Conservation (phyloP, 2,888 invertebrate species). For the Leucophenga montana region DNA sequence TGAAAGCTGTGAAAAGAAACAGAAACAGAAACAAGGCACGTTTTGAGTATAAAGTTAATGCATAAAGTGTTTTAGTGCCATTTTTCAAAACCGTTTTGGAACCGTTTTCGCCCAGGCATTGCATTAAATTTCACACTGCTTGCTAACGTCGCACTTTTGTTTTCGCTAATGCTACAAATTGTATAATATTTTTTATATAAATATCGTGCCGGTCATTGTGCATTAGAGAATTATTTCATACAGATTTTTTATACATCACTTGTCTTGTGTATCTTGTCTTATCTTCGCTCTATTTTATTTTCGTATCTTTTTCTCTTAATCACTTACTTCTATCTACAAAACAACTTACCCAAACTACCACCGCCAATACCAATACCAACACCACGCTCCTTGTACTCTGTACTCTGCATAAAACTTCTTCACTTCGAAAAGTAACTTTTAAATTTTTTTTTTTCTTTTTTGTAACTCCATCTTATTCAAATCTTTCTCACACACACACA, state of each 20-base stretch:
- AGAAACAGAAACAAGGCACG: not conserved
- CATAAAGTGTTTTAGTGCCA: no score
- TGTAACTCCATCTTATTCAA: not conserved
- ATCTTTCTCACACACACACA: conserved; percentile 42
- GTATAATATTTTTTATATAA: no score
- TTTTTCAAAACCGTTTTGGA: no score
- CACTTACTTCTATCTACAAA: conserved; percentile 27
- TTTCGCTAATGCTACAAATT: not conserved
- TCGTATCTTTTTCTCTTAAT: conserved; percentile 3
- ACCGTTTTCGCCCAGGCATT: no score
- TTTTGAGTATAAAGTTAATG: no score
- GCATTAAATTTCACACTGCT: no score
- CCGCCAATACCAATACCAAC: not conserved
- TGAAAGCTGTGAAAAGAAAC: not conserved
- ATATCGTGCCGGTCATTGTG: conserved; percentile 63
- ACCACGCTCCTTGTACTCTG: not conserved
- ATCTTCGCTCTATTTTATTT: conserved; percentile 17
- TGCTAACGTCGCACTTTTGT: not conserved
- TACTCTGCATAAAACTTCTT: conserved; percentile 24
- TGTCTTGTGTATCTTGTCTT: not conserved
- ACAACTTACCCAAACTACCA: not conserved
- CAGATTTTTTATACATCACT: not conserved
- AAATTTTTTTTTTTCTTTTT: conserved; percentile 16
- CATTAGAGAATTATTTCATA: conserved; percentile 50
- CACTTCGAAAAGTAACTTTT: no score